These are phyloP conservation scores for Salvelinus alpinus DNA, from an alignment of 2,113 vertebrate genomes.

Conservation along the genomic window DNA sequence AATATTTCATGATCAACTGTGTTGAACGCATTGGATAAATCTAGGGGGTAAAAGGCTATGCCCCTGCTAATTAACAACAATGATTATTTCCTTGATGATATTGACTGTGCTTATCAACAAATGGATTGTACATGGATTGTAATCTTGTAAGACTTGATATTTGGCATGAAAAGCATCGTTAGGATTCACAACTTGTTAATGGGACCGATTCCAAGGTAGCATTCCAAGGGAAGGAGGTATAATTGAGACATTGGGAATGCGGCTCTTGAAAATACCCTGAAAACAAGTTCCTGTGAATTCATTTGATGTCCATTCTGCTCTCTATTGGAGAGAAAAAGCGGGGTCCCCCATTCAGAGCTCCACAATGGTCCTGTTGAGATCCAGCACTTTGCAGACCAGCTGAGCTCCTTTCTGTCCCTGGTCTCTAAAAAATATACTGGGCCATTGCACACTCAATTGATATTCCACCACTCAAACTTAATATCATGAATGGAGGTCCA, in stretches of 20 bases:
- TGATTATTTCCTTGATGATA: neutral
- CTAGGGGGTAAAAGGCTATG: no score
- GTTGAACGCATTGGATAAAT: no score
- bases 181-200: constrained; percentile 63
- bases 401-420: constrained; percentile 66
- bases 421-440: constrained; percentile 73
- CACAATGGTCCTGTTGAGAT: constrained; percentile 69
- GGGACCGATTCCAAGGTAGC: constrained; percentile 55
- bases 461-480: constrained; percentile 77
- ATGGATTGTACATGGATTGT: neutral
- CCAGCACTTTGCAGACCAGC: constrained; percentile 65
- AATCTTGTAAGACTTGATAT: constrained; percentile 21
- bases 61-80: no score
- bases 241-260: constrained; percentile 70
- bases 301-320: constrained; percentile 73
- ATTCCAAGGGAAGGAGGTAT: constrained; percentile 62
- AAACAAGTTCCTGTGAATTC: constrained; percentile 73
- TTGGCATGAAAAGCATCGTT: constrained; percentile 47
- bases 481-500: constrained; percentile 78
- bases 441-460: constrained; percentile 73
- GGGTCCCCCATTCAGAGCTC: constrained; percentile 61
- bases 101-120: neutral
- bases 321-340: constrained; percentile 63
- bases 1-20: no score
- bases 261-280: constrained; percentile 65